Base-by-base conservation (phyloP, 1,140 invertebrate species). In the Aporrectodea caliginosa region DNA sequence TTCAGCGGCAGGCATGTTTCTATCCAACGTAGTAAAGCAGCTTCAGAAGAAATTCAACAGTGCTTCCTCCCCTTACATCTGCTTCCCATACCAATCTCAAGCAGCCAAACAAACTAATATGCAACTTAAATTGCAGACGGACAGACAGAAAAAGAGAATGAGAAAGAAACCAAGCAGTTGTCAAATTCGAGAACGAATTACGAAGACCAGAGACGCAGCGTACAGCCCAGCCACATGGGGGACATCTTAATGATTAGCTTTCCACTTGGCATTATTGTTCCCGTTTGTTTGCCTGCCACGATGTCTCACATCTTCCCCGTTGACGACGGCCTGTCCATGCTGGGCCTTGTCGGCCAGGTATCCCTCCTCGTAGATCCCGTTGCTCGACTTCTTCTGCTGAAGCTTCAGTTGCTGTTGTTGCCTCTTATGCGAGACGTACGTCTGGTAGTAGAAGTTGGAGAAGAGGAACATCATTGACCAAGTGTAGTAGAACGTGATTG, bases 361-460 rank as follows among this genome's bases (percentile, higher is more conserved):
- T 22, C 43, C 43, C 6, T 58, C 43, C 22, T 6, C 22, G 22
- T 58, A 58, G 6, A 58, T 22, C 6, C 22, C 43, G 22, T 58
- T 22, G 22, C 43, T 22, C 6, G 6, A 12, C 43, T 58, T 58
- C 22, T 58, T 58, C 31, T 30, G 73, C 31, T 30, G 73, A 74
- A 0, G 31, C 30, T n/a, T 30, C 32, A 30, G 29, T 31, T 74
- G 31, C 22, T n/a, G 29, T 2, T 33, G 73, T 22, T 74, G 73
- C 75, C 33, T 43, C 75, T 76, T 76, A 27, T 76, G 74, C 81
- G 82, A 73, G 69, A 86, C 84, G 79, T 90, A 90, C 1, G 88
- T 85, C 77, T 89, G 85, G 69, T 88, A 82, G 84, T 90, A 90
- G 83, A 90, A 90, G 83, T 90, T 89, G 35, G 86, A 84, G 84